Evolutionary conservation across 2,113 vertebrate species (phyloP).

Genomic region (Bettongia penicillata): DNA sequence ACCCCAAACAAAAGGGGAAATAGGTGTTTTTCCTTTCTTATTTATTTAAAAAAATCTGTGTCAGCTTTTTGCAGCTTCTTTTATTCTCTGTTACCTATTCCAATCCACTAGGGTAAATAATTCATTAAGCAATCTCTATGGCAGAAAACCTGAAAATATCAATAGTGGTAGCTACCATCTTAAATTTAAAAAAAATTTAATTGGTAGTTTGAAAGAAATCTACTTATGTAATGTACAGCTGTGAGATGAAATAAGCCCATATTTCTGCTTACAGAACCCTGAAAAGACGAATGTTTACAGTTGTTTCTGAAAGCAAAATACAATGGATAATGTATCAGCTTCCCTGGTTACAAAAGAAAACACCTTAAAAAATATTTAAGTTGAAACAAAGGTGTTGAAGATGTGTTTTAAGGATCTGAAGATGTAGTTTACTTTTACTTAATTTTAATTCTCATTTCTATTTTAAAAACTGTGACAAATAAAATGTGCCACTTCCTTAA

Average conservation of each 20-base stretch:
- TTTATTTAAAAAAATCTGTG: not conserved
- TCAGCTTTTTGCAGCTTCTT: not conserved
- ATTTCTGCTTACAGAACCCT: not conserved
- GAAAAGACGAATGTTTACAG: not conserved
- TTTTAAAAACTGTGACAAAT: conserved; percentile 41
- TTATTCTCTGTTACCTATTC: conserved; percentile 23
- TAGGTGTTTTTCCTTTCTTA: not conserved
- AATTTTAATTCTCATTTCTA: conserved; percentile 42
- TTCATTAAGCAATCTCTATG: conserved; percentile 24
- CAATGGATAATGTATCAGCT: conserved; percentile 9
- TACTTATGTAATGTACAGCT: not conserved
- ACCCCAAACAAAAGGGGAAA: not conserved
- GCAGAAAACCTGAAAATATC: not conserved
- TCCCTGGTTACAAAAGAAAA: conserved; percentile 32
- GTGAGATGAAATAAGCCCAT: conserved; percentile 3
- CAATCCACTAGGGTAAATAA: not conserved
- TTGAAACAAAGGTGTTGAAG: not conserved
- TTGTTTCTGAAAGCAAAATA: conserved; percentile 9
- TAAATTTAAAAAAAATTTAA: not conserved
- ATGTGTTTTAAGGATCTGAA: conserved; percentile 7
- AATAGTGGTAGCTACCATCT: not conserved
- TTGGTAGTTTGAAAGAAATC: conserved; percentile 19
- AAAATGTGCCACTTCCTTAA: not conserved
- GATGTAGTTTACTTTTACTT: conserved; percentile 22
- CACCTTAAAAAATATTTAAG: not conserved